Percentiles rank a stretch among this genome's conserved stretches.
phyloP scores from a whole-genome alignment of 1,140 invertebrate genomes.

The Carcinoscorpius rotundicauda region DNA sequence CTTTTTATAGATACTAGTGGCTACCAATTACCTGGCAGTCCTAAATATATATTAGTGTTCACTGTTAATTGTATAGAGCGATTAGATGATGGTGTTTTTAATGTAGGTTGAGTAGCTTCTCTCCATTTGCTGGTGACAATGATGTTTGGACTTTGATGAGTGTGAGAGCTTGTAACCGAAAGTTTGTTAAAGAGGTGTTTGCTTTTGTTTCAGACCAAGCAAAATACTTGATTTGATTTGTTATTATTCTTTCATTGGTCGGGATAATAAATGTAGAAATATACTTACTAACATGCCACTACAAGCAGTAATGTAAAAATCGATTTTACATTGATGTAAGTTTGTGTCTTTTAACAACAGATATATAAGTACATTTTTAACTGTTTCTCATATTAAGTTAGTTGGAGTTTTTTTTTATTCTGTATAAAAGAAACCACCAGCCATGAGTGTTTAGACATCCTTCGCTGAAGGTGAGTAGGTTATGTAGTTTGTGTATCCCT shows the following conservation, averaged over 20 bases:
- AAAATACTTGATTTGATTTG: conserved; percentile 81
- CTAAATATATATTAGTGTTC: too few species aligned
- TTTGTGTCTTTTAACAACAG: too few species aligned
- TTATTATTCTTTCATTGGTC: too few species aligned
- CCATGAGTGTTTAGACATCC: conserved; percentile 88
- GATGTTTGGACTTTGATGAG: conserved; percentile 97
- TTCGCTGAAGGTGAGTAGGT: conserved; percentile 52
- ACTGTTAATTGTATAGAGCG: too few species aligned
- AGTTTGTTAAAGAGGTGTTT: conserved; percentile 83
- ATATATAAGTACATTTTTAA: neutral
- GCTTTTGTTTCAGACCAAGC: conserved; percentile 86
- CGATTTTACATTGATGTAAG: too few species aligned
- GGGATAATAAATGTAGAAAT: too few species aligned
- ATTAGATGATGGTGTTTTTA: too few species aligned
- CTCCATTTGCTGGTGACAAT: conserved; percentile 97
- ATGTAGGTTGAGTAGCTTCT: conserved; percentile 68
- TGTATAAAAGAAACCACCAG: conserved; percentile 80
- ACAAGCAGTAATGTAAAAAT: too few species aligned
- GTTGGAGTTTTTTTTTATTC: neutral
- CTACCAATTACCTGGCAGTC: too few species aligned
- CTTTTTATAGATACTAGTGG: too few species aligned
- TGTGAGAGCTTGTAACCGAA: conserved; percentile 96
- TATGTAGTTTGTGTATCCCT: too few species aligned
- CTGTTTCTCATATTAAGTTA: neutral
- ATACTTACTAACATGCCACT: too few species aligned